Evolutionary conservation across 2,113 vertebrate species (phyloP).

Genomic region (Gadus chalcogrammus): DNA sequence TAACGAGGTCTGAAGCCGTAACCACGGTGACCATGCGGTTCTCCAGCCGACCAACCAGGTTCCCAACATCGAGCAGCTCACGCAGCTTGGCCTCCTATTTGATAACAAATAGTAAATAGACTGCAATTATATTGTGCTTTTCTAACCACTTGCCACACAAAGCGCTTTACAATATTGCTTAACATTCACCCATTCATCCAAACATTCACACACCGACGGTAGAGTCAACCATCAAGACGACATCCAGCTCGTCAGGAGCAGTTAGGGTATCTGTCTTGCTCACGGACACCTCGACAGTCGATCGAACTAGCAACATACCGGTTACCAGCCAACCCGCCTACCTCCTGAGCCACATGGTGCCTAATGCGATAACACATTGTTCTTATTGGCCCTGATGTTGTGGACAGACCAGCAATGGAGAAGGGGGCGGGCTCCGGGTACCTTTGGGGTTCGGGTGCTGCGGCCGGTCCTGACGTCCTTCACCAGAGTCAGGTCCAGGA

Average conservation of each 20-base stretch:
- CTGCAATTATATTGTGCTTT: not conserved
- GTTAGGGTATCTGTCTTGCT: too few species aligned
- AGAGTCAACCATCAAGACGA: not conserved
- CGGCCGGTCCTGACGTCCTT: slow-evolving; percentile 76
- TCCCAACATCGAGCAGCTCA: slow-evolving; percentile 90
- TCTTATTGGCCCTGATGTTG: not conserved
- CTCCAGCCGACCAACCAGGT: slow-evolving; percentile 86
- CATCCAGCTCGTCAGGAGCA: too few species aligned
- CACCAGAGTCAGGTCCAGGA: slow-evolving; percentile 72
- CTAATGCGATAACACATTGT: not conserved
- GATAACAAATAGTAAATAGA: not conserved
- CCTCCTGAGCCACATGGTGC: too few species aligned
- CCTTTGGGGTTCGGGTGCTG: slow-evolving; percentile 77
- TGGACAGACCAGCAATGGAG: not conserved
- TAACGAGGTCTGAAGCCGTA: slow-evolving; percentile 90
- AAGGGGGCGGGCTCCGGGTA: slow-evolving; percentile 24
- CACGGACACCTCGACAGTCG: too few species aligned
- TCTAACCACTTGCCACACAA: not conserved
- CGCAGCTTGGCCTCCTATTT: slow-evolving; percentile 92
- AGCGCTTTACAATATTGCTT: too few species aligned
- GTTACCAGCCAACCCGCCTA: too few species aligned
- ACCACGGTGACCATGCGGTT: slow-evolving; percentile 94
- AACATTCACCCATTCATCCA: too few species aligned
- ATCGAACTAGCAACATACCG: too few species aligned
- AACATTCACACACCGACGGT: too few species aligned